Evolutionary conservation across 2,888 invertebrate genomes (phyloP).

Genomic region (Himalopsyche japonica): DNA sequence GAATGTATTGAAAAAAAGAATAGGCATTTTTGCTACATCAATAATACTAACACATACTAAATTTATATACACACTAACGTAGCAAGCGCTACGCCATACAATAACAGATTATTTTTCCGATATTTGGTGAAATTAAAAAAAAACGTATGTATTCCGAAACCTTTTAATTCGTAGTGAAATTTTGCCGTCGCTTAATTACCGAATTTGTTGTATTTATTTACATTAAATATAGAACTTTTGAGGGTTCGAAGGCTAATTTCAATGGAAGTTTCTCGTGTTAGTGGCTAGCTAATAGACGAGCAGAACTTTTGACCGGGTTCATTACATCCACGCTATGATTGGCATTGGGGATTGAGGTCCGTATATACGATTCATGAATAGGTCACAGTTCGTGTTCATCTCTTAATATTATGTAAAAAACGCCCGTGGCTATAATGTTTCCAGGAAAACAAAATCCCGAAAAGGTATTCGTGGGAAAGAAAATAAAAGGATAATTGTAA

Average conservation of each 20-base stretch:
- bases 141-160: too few species aligned
- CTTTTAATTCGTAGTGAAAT: too few species aligned
- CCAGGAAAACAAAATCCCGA: too few species aligned
- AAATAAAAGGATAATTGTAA: too few species aligned
- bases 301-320: background rate
- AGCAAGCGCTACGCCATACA: background rate
- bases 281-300: background rate
- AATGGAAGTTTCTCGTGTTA: background rate
- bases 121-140: too few species aligned
- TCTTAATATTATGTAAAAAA: too few species aligned
- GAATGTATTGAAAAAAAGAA: background rate
- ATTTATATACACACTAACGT: background rate
- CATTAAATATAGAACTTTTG: too few species aligned
- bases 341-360: constrained; percentile 29
- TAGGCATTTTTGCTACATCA: background rate
- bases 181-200: too few species aligned
- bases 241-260: background rate
- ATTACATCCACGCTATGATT: constrained; percentile 22
- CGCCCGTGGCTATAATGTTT: too few species aligned
- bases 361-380: background rate
- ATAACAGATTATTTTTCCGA: too few species aligned
- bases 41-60: background rate
- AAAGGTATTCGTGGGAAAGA: too few species aligned
- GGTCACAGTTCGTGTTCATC: background rate
- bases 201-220: too few species aligned